Evolutionary conservation across 2,888 invertebrate genomes (phyloP).

Genomic region (Stegana nigrithorax): DNA sequence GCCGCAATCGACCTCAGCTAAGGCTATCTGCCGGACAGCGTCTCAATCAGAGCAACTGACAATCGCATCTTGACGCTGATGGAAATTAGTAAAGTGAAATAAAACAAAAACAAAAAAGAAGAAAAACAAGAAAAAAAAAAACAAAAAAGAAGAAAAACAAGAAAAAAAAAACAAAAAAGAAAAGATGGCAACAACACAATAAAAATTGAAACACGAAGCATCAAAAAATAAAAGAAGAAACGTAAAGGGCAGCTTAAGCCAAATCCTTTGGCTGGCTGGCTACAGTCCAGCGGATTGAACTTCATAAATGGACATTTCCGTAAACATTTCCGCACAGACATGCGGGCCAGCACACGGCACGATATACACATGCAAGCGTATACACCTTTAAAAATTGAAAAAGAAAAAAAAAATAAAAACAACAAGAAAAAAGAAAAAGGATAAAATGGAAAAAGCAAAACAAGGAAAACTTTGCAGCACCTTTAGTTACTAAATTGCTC

Average conservation of each 20-base stretch:
- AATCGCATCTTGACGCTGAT: background rate
- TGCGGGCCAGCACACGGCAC: background rate
- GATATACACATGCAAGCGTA: background rate
- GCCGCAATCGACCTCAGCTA: background rate
- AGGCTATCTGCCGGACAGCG: too few relatives aligned
- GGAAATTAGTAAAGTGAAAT: background rate
- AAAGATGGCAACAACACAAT: too few relatives aligned
- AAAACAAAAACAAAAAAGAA: background rate
- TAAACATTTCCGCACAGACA: conserved; percentile 14
- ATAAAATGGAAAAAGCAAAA: conserved; percentile 2
- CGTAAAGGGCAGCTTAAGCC: too few relatives aligned
- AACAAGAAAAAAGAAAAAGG: conserved; percentile 6
- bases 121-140: background rate
- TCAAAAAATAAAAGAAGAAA: too few relatives aligned
- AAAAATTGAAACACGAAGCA: background rate
- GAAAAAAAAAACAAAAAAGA: background rate
- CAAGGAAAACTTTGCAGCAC: conserved; percentile 27
- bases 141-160: background rate
- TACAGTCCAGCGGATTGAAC: too few relatives aligned
- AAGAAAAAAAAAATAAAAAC: conserved; percentile 10
- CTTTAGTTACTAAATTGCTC: conserved; percentile 57
- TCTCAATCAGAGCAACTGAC: background rate
- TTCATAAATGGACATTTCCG: conserved; percentile 18
- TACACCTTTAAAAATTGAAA: conserved; percentile 17
- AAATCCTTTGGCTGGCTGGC: too few relatives aligned